These are phyloP conservation scores for Orthosia gothica DNA, from an alignment of 2,888 invertebrate genomes.

Conservation along the genomic window DNA sequence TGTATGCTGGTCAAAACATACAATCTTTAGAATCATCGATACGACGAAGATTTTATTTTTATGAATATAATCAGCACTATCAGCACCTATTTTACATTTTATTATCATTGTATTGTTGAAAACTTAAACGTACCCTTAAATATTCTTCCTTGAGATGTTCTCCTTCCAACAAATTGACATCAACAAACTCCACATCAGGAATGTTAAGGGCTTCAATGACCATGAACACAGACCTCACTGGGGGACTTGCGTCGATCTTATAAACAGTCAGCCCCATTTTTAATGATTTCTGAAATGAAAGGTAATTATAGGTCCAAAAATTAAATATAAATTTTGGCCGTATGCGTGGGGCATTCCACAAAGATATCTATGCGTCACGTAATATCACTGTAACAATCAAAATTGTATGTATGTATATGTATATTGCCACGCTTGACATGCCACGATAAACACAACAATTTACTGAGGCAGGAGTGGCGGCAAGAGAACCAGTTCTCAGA, in stretches of 20 bases:
- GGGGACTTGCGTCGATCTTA: constrained; percentile 82
- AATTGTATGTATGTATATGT: neutral
- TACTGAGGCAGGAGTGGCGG: constrained; percentile 3
- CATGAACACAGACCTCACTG: constrained; percentile 81
- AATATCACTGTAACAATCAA: neutral
- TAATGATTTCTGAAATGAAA: constrained; percentile 49
- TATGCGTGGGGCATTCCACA: neutral
- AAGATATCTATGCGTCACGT: neutral
- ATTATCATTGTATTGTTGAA: neutral
- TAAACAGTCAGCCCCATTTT: constrained; percentile 83
- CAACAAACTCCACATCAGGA: constrained; percentile 75
- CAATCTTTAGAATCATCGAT: too few species aligned
- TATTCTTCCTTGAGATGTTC: constrained; percentile 79
- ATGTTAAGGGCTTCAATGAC: constrained; percentile 77
- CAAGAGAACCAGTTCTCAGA: neutral
- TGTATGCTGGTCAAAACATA: too few species aligned
- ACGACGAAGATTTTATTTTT: too few species aligned
- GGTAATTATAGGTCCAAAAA: neutral
- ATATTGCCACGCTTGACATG: constrained; percentile 5
- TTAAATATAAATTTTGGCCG: neutral
- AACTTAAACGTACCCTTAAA: constrained; percentile 78
- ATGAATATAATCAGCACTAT: too few species aligned
- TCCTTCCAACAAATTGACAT: constrained; percentile 73
- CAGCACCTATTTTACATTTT: too few species aligned
- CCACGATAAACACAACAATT: neutral